Base-by-base conservation (phyloP, 2,797 vertebrate genomes). In the Halcyon badia region DNA sequence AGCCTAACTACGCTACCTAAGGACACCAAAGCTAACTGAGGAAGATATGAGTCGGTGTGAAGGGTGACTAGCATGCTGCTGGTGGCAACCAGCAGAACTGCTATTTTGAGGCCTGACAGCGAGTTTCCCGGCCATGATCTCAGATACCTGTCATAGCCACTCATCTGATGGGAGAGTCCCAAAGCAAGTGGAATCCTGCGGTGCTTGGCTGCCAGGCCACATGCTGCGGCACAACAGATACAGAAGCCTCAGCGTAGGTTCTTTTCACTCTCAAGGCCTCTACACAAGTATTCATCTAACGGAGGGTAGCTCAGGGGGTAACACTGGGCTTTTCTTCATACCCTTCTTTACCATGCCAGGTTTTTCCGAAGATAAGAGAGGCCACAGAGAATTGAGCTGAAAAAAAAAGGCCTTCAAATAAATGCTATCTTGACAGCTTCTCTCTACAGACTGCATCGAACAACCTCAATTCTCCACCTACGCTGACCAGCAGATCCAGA, bases 41-140 rank as follows among this genome's bases (percentile, higher is more conserved):
- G 89, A 89, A 77, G 62, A 25, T 65, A 7, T 52, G 93, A 87
- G 79, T 79, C 14, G 4, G 57, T 69, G 6, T 41, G 64, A 87
- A 57, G 68, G 93, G 39, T 92, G 95, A 92, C 68, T 89, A 46
- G 77, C 39, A 60, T 11, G 62, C 92, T 81, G 77, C 19, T 87
- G 65, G 86, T 83, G 54, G 54, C 86, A 90, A 75, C 30, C 6
- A 83, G 80, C 17, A 82, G 49, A 22, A 49, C 28, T 94, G 85
- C 94, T 95, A 87, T 94, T 89, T 48, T 54, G 69, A 83, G 89
- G 71, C 2, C 71, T 70, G 82, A 88, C 81, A 89, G 68, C 3
- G 28, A 92, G 75, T 95, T 96, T 87, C 89, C 94, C 18, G 3
- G 90, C 62, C 31, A 13, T 90, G 89, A 90, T 31, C 87, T 94